Conservation (phyloP, 2,888 invertebrate genomes). For the Eristalinus sepulchralis region DNA sequence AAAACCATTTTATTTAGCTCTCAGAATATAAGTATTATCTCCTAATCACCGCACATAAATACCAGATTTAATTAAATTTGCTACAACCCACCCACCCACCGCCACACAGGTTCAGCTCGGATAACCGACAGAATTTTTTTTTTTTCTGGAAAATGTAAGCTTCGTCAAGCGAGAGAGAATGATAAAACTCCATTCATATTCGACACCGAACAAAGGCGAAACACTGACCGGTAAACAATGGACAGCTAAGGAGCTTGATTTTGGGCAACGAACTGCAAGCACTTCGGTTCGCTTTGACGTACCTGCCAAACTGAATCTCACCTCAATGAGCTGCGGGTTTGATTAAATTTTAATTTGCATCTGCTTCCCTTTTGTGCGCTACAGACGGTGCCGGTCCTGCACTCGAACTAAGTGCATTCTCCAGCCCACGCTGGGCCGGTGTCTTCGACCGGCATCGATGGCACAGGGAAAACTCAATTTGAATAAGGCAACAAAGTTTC, state of each 20-base stretch:
- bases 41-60: constrained; percentile 52
- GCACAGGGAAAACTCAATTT: constrained; percentile 51
- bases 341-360: constrained; percentile 57
- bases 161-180: constrained; percentile 50
- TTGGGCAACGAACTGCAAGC: constrained; percentile 5
- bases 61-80: constrained; percentile 58
- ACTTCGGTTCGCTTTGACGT: neutral
- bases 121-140: constrained; percentile 40
- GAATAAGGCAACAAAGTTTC: constrained; percentile 53
- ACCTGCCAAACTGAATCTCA: neutral
- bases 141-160: constrained; percentile 29
- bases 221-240: constrained; percentile 42
- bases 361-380: constrained; percentile 20
- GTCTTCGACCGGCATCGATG: constrained; percentile 20
- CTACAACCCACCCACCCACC: neutral
- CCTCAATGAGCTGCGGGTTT: constrained; percentile 14
- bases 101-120: neutral
- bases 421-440: neutral
- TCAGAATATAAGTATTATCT: constrained; percentile 5
- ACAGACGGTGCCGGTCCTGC: neutral
- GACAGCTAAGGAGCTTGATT: constrained; percentile 9
- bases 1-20: neutral
- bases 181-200: constrained; percentile 56
- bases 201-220: constrained; percentile 31
- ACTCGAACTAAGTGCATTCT: neutral